phyloP scores from a whole-genome alignment of 2,797 vertebrate species.

The Propithecus perrieri region DNA sequence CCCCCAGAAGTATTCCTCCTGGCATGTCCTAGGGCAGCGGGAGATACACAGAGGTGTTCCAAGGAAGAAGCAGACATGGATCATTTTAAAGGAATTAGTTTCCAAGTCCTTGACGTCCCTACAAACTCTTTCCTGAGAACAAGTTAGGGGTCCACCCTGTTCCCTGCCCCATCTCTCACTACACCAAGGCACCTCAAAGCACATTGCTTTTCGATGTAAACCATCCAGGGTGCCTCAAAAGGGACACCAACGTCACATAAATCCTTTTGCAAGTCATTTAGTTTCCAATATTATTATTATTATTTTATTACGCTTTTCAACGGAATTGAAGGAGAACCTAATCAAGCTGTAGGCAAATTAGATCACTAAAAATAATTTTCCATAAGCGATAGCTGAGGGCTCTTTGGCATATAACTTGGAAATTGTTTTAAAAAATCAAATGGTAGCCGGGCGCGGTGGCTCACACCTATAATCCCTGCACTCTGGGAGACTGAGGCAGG shows the following conservation, averaged over 20 bases:
- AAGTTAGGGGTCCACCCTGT: not conserved
- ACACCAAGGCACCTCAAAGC: rapidly evolving
- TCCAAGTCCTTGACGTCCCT: not conserved
- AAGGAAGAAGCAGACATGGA: not conserved
- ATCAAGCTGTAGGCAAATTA: not conserved
- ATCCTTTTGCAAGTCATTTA: not conserved
- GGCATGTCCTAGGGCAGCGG: rapidly evolving
- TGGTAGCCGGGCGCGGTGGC: not conserved
- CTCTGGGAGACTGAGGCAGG: not conserved
- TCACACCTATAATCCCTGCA: not conserved
- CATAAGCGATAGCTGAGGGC: not conserved
- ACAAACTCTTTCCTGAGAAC: not conserved
- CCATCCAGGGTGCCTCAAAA: not conserved
- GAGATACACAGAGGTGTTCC: not conserved
- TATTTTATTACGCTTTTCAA: not conserved
- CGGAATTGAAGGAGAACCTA: not conserved
- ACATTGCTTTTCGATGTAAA: not conserved
- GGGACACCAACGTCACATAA: not conserved
- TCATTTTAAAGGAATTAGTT: not conserved
- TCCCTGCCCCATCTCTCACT: rapidly evolving
- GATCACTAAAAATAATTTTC: not conserved
- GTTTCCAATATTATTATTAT: not conserved
- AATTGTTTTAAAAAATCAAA: not conserved
- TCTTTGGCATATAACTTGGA: not conserved
- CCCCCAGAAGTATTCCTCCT: not conserved